Evolutionary conservation across 23 tunicate species (phyloP).

Genomic region (Styela clava): DNA sequence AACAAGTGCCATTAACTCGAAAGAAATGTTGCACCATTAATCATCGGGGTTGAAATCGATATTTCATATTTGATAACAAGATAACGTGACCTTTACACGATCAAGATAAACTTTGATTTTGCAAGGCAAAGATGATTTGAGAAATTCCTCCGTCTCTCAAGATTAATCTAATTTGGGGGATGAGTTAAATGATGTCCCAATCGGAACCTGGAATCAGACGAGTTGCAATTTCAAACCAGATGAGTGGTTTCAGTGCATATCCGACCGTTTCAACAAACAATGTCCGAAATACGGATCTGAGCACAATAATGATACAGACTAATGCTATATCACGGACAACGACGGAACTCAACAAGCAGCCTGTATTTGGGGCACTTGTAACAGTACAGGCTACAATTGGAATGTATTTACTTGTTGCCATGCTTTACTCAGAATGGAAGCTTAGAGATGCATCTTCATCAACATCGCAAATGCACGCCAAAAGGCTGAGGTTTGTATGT

Average conservation of each 20-base stretch:
- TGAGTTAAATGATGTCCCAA: too few species aligned
- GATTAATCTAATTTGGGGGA: too few species aligned
- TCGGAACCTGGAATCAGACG: too few species aligned
- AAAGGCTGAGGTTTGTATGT: slow-evolving; percentile 21
- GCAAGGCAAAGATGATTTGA: too few species aligned
- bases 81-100: too few species aligned
- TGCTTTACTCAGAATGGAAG: slow-evolving; percentile 29
- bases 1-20: too few species aligned
- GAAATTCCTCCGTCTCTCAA: too few species aligned
- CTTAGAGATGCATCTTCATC: not conserved
- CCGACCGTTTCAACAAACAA: not conserved
- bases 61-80: too few species aligned
- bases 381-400: slow-evolving; percentile 16
- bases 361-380: slow-evolving; percentile 20
- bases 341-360: not conserved
- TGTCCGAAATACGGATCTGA: not conserved
- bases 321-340: not conserved
- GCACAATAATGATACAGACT: not conserved
- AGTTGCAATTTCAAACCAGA: too few species aligned
- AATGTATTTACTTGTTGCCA: slow-evolving; percentile 23
- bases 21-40: too few species aligned
- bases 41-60: too few species aligned
- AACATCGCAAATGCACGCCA: slow-evolving; percentile 33
- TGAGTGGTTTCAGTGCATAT: not conserved
- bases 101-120: too few species aligned